These are phyloP conservation scores for Ascidia mentula DNA, from an alignment of 23 tunicate species.

Conservation along the genomic window DNA sequence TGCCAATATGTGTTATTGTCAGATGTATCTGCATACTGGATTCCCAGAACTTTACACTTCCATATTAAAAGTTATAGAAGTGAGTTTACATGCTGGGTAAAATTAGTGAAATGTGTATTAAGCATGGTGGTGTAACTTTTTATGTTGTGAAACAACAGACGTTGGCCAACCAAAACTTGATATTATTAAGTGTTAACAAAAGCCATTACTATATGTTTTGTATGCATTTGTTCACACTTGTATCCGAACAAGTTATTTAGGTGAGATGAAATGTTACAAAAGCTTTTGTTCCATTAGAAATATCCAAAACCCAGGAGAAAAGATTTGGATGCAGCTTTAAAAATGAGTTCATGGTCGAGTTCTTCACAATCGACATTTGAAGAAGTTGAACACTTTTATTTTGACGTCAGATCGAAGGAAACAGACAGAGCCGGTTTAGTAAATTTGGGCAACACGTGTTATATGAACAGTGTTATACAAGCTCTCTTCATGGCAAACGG, in stretches of 20 bases:
- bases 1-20: constrained; percentile 47
- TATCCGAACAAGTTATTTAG: not conserved
- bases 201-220: not conserved
- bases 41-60: constrained; percentile 61
- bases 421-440: constrained; percentile 48
- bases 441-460: constrained; percentile 69
- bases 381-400: constrained; percentile 7
- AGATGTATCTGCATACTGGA: constrained; percentile 60
- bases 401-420: constrained; percentile 16
- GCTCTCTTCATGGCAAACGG: constrained; percentile 51
- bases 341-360: not conserved
- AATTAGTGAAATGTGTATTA: no score
- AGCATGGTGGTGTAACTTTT: no score
- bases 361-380: not conserved
- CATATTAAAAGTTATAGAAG: constrained; percentile 27
- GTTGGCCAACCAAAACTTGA: no score
- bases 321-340: constrained; percentile 11
- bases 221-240: not conserved
- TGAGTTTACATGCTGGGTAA: not conserved
- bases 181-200: no score
- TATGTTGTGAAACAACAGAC: no score
- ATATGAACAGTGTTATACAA: constrained; percentile 60
- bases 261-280: not conserved
- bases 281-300: constrained; percentile 6
- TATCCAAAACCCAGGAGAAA: constrained; percentile 32